These are phyloP conservation scores for Probosciger aterrimus DNA, from an alignment of 2,113 vertebrate genomes.

Conservation along the genomic window DNA sequence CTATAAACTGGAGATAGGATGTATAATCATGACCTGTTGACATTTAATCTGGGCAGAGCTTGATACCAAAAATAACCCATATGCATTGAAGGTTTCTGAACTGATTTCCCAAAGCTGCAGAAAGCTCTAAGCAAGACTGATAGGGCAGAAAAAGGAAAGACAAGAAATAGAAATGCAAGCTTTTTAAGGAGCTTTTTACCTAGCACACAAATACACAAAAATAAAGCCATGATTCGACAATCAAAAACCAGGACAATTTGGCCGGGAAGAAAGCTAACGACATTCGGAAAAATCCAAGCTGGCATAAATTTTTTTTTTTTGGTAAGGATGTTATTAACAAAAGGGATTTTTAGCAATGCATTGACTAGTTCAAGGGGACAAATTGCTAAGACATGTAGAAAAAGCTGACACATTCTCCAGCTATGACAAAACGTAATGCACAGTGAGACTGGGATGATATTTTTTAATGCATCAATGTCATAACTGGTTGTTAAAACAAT, in stretches of 20 bases:
- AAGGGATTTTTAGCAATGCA: not conserved
- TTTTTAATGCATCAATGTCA: not conserved
- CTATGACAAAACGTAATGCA: not conserved
- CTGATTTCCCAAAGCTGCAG: not conserved
- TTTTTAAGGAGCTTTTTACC: not conserved
- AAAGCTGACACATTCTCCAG: not conserved
- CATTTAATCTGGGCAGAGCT: not conserved
- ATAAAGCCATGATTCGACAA: not conserved
- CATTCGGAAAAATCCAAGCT: not conserved
- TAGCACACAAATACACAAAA: no score
- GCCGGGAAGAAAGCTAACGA: not conserved
- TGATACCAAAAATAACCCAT: not conserved
- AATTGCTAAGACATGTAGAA: not conserved
- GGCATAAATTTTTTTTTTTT: not conserved
- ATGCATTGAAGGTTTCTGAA: not conserved
- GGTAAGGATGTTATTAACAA: not conserved
- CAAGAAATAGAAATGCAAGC: not conserved
- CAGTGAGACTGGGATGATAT: not conserved
- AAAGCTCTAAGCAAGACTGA: not conserved
- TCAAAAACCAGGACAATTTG: not conserved
- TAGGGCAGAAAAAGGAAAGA: not conserved
- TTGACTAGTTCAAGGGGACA: not conserved
- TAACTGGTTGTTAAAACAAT: not conserved
- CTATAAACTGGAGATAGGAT: not conserved
- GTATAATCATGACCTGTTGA: not conserved